phyloP scores from a whole-genome alignment of 2,888 invertebrate genomes.

The Caenorhabditis virilis region DNA sequence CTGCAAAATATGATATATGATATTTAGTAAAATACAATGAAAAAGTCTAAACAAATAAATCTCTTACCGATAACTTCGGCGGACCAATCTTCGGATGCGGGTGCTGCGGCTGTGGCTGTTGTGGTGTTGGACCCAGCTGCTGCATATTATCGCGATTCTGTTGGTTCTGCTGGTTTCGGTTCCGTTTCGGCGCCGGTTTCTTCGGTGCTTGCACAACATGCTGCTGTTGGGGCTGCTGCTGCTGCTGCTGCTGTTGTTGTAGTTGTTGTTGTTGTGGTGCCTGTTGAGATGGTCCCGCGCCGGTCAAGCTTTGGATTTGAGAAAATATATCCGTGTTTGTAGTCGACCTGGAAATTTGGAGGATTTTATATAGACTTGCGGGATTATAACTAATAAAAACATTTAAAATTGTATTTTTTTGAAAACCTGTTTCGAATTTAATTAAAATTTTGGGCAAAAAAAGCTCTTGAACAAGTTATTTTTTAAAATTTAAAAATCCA shows the following conservation, averaged over 20 bases:
- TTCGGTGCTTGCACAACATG: slow-evolving; percentile 1
- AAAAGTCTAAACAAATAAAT: too few species aligned
- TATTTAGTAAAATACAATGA: too few species aligned
- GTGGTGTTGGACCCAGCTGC: slow-evolving; percentile 4
- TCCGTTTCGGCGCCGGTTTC: not conserved
- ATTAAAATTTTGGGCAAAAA: too few species aligned
- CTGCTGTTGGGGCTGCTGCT: not conserved
- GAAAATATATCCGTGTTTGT: not conserved
- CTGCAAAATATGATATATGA: too few species aligned
- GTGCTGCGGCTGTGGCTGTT: slow-evolving; percentile 2
- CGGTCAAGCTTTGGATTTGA: not conserved
- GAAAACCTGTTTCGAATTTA: too few species aligned
- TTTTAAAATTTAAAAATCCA: too few species aligned
- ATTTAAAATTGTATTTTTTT: too few species aligned
- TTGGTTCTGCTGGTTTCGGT: not conserved
- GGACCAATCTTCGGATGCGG: slow-evolving; percentile 7
- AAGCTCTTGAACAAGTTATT: too few species aligned
- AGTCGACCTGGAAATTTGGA: slow-evolving; percentile 1
- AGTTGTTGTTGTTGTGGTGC: too few species aligned
- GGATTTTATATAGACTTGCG: too few species aligned
- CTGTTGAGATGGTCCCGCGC: not conserved
- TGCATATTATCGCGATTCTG: slow-evolving; percentile 2
- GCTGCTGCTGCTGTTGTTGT: slow-evolving; percentile 4
- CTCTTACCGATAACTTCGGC: not conserved
- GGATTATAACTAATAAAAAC: too few species aligned